phyloP scores from a whole-genome alignment of 2,113 vertebrate species.

The Anoura caudifer region DNA sequence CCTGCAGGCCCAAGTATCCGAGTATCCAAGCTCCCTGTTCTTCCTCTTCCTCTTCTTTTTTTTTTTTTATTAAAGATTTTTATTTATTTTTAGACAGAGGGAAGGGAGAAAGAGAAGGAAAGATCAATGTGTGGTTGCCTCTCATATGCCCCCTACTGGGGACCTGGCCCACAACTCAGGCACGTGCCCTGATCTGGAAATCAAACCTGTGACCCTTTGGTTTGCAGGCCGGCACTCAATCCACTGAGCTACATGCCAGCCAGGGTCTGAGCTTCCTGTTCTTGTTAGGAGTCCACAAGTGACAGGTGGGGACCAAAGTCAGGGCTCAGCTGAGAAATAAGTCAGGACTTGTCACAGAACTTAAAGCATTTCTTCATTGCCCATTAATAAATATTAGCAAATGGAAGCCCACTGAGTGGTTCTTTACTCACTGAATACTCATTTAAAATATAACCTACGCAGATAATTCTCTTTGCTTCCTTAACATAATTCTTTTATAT shows the following conservation, averaged over 20 bases:
- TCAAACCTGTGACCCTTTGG: too few relatives aligned
- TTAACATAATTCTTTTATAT: conserved; percentile 51
- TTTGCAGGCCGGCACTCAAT: too few relatives aligned
- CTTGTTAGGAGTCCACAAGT: not conserved
- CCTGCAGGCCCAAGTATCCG: not conserved
- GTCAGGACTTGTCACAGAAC: not conserved
- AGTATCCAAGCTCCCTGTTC: not conserved
- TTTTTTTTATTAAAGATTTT: too few relatives aligned
- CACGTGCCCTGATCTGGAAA: too few relatives aligned
- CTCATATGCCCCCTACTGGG: too few relatives aligned
- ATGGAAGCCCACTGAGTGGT: not conserved
- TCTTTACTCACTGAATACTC: not conserved
- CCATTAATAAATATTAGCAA: not conserved
- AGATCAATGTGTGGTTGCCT: too few relatives aligned
- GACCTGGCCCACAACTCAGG: too few relatives aligned
- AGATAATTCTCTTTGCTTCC: not conserved
- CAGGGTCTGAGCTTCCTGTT: not conserved
- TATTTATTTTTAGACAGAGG: too few relatives aligned
- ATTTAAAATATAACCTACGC: conserved; percentile 34
- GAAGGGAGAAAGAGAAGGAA: too few relatives aligned
- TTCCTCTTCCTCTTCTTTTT: not conserved
- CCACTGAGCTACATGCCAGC: too few relatives aligned
- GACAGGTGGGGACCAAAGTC: not conserved
- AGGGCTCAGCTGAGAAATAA: not conserved
- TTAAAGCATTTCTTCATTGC: not conserved